Evolutionary conservation across 2,113 vertebrate species (phyloP).

Genomic region (Malaclemys terrapin): DNA sequence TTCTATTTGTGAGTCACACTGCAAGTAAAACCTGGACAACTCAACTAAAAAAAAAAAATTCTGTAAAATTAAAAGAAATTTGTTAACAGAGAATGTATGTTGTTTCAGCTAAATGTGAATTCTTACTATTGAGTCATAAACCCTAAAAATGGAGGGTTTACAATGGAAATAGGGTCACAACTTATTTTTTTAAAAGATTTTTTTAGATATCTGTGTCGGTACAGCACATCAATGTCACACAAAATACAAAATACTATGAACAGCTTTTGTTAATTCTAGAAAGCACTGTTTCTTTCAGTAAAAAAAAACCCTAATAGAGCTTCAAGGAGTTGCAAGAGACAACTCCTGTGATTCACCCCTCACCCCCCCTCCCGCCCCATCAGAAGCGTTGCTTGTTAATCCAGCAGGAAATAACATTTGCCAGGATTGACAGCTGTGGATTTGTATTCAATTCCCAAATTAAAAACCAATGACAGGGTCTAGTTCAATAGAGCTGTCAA

Average conservation of each 20-base stretch:
- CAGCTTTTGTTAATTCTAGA: constrained; percentile 46
- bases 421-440: constrained; percentile 81
- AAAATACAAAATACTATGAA: constrained; percentile 1
- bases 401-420: constrained; percentile 81
- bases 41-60: neutral
- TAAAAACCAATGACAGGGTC: constrained; percentile 71
- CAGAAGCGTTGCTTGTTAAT: constrained; percentile 73
- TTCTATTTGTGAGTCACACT: neutral
- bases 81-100: neutral
- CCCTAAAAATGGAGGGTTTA: neutral
- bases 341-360: constrained; percentile 56
- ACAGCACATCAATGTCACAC: constrained; percentile 1
- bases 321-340: constrained; percentile 66
- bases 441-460: constrained; percentile 78
- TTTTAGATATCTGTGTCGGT: neutral
- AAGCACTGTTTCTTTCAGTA: constrained; percentile 57
- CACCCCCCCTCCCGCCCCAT: constrained; percentile 13
- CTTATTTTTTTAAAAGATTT: neutral
- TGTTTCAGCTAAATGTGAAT: neutral
- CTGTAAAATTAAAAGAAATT: neutral
- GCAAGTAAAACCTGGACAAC: neutral
- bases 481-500: constrained; percentile 74
- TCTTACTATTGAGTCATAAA: neutral
- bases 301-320: constrained; percentile 52
- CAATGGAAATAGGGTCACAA: neutral